Evolutionary conservation across 2,888 invertebrate species (phyloP).

Genomic region (Agrochola macilenta): DNA sequence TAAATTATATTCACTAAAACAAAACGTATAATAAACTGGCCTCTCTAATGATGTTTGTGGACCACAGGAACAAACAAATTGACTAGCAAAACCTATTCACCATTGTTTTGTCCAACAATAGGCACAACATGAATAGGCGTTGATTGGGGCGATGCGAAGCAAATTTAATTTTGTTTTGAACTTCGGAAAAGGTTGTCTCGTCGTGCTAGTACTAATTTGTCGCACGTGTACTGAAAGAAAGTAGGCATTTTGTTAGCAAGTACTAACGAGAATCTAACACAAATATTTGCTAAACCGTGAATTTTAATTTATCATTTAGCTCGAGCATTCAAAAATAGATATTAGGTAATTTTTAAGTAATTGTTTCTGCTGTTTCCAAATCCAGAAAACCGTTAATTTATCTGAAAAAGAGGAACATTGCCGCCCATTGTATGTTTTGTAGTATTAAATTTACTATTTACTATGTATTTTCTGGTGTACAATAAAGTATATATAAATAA

Average conservation of each 20-base stretch:
- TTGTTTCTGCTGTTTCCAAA: background rate
- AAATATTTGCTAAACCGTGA: background rate
- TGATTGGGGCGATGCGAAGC: conserved; percentile 72
- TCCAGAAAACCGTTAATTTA: background rate
- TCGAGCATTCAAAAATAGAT: background rate
- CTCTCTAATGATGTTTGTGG: conserved; percentile 68
- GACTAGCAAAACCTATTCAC: conserved; percentile 69
- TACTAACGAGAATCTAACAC: background rate
- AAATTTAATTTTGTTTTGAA: conserved; percentile 70
- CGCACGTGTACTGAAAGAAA: conserved; percentile 12
- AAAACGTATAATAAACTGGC: conserved; percentile 57
- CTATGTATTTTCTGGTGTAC: no score
- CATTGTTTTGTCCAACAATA: conserved; percentile 72
- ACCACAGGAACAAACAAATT: conserved; percentile 69
- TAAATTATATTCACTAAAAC: conserved; percentile 46
- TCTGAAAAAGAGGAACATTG: background rate
- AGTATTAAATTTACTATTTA: no score
- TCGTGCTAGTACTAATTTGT: conserved; percentile 30
- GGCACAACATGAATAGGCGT: conserved; percentile 70
- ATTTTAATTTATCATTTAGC: background rate
- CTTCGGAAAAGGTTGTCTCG: conserved; percentile 40
- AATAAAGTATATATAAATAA: no score
- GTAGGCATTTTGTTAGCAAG: background rate
- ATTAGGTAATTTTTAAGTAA: background rate
- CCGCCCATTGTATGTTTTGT: no score